These are phyloP conservation scores for Albula glossodonta DNA, from an alignment of 2,113 vertebrate genomes.

Conservation along the genomic window DNA sequence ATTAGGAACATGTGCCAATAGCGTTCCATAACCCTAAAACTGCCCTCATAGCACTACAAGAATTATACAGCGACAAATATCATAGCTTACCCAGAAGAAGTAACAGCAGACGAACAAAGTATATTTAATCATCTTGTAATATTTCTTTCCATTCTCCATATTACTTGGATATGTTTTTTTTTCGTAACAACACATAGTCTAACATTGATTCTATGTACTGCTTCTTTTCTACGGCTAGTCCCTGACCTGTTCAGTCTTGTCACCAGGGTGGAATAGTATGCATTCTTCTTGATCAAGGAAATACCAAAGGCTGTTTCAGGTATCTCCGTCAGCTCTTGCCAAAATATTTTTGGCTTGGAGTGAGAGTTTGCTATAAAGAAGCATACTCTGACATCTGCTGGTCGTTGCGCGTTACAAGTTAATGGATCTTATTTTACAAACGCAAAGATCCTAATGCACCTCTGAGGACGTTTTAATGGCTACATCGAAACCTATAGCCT, in stretches of 20 bases:
- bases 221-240: neutral
- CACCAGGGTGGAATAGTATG: neutral
- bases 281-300: conserved; percentile 8
- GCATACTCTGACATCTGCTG: neutral
- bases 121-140: conserved; percentile 65
- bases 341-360: neutral
- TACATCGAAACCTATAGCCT: neutral
- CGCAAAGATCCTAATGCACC: neutral
- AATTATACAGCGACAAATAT: neutral
- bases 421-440: neutral
- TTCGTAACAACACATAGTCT: neutral
- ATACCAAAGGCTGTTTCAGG: neutral
- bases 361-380: neutral
- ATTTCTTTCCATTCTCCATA: conserved; percentile 47
- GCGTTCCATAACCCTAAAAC: neutral
- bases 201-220: neutral
- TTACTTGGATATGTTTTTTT: neutral
- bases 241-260: conserved; percentile 5
- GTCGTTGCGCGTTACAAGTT: neutral
- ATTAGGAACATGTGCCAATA: too few relatives aligned
- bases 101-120: conserved; percentile 73
- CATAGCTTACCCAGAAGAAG: conserved; percentile 71
- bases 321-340: neutral
- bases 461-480: neutral
- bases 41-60: neutral